These are phyloP conservation scores for Distichodus sexfasciatus DNA, from an alignment of 2,797 vertebrate genomes.

Conservation along the genomic window DNA sequence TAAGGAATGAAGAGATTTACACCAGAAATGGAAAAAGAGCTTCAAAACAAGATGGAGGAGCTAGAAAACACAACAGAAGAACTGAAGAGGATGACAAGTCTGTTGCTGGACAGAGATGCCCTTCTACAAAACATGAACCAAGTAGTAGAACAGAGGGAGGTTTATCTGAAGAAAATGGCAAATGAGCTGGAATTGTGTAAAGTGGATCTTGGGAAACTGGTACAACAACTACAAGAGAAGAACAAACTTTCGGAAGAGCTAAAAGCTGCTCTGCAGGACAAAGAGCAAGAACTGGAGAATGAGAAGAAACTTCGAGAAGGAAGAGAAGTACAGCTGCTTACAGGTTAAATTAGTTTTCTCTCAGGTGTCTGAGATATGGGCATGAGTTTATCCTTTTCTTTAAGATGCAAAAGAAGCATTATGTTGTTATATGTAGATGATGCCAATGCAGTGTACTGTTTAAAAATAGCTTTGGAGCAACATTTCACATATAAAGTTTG, in stretches of 20 bases:
- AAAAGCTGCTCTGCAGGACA: neutral
- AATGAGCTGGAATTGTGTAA: slow-evolving; percentile 13
- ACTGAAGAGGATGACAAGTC: neutral
- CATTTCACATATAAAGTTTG: too few relatives aligned
- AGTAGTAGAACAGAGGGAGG: neutral
- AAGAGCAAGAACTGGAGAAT: slow-evolving; percentile 12
- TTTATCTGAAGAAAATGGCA: neutral
- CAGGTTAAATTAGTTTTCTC: neutral
- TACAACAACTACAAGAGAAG: slow-evolving; percentile 27
- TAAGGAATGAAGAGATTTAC: slow-evolving; percentile 19
- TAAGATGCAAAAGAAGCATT: too few relatives aligned
- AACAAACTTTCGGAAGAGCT: neutral
- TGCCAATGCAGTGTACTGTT: too few relatives aligned
- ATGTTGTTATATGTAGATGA: too few relatives aligned
- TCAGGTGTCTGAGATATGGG: neutral
- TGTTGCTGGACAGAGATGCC: slow-evolving; percentile 1
- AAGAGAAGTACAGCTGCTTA: neutral
- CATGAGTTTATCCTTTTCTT: too few relatives aligned
- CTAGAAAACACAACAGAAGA: neutral
- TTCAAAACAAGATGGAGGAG: slow-evolving; percentile 14
- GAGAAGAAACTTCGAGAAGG: neutral
- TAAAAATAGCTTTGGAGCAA: too few relatives aligned
- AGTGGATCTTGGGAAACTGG: neutral
- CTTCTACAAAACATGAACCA: neutral
- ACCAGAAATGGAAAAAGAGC: slow-evolving; percentile 13